phyloP scores from a whole-genome alignment of 2,113 vertebrate genomes.

The Carassius gibelio region DNA sequence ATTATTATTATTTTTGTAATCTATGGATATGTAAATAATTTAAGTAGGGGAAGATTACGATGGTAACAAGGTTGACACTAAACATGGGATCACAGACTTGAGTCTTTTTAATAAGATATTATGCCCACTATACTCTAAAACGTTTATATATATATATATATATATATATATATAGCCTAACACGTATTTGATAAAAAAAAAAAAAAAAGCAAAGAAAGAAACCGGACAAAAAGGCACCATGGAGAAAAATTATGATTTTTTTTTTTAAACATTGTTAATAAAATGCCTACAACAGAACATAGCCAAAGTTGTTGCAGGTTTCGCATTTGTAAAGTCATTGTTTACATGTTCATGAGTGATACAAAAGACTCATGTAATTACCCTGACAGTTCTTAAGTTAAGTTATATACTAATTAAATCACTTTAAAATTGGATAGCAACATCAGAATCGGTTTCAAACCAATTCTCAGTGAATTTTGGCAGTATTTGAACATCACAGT shows the following conservation, averaged over 20 bases:
- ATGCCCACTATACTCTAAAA: too few species aligned
- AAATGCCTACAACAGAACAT: not conserved
- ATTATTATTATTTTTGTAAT: too few species aligned
- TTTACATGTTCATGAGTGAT: not conserved
- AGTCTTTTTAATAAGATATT: too few species aligned
- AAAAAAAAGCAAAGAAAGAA: not conserved
- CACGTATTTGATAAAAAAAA: too few species aligned
- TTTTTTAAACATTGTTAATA: too few species aligned
- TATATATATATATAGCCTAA: too few species aligned
- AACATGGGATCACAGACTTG: too few species aligned
- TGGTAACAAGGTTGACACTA: too few species aligned
- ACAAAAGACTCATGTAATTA: not conserved
- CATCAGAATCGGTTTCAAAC: not conserved
- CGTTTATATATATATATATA: too few species aligned
- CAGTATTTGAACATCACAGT: not conserved
- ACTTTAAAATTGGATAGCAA: not conserved
- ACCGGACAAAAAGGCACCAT: not conserved
- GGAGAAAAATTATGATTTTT: not conserved
- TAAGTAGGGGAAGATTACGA: too few species aligned
- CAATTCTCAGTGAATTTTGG: not conserved
- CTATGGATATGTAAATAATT: not conserved
- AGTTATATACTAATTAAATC: not conserved
- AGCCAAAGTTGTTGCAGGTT: not conserved
- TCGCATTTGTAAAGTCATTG: not conserved
- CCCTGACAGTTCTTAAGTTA: not conserved